Percentiles rank a stretch among this genome's conserved stretches.
Evolutionary conservation across 2,113 vertebrate species (phyloP).

Genomic region (Tor tambroides): DNA sequence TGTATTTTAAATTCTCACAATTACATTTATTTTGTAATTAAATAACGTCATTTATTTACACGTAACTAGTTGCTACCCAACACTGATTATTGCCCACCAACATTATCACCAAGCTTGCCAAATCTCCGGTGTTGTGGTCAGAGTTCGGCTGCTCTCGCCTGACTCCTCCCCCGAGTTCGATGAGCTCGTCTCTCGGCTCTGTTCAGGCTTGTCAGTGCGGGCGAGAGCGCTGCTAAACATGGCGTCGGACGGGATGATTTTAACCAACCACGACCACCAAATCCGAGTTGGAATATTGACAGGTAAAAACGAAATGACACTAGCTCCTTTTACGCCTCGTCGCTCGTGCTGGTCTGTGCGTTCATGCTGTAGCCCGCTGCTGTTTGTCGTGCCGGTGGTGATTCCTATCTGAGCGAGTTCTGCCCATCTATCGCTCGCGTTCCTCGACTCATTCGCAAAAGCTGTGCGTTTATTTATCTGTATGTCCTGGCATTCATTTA

Average conservation of each 20-base stretch:
- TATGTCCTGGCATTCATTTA: background rate
- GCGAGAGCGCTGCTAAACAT: constrained; percentile 87
- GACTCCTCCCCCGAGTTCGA: constrained; percentile 59
- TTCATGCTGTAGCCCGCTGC: constrained; percentile 48
- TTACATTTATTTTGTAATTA: no score
- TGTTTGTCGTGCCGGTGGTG: constrained; percentile 58
- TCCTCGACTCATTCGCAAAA: constrained; percentile 48
- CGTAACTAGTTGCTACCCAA: no score
- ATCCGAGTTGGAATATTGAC: constrained; percentile 93
- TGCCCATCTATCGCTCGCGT: constrained; percentile 58
- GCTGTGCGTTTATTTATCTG: constrained; percentile 9
- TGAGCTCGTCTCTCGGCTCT: constrained; percentile 61
- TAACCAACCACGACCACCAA: constrained; percentile 97
- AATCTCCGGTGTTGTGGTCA: constrained; percentile 1
- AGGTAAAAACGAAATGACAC: constrained; percentile 74
- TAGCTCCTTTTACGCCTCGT: background rate
- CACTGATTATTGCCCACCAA: background rate
- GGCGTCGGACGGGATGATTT: constrained; percentile 96
- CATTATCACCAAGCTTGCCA: background rate
- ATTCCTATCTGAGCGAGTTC: constrained; percentile 7
- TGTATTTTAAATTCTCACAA: no score
- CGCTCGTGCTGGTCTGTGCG: constrained; percentile 37
- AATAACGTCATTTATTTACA: no score
- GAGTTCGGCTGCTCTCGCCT: constrained; percentile 53
- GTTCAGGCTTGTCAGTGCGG: constrained; percentile 72